A percentile compares a stretch with the other conserved stretches of the same genome.
Evolutionary conservation across 2,113 vertebrate species (phyloP).

Genomic region (Columba livia): DNA sequence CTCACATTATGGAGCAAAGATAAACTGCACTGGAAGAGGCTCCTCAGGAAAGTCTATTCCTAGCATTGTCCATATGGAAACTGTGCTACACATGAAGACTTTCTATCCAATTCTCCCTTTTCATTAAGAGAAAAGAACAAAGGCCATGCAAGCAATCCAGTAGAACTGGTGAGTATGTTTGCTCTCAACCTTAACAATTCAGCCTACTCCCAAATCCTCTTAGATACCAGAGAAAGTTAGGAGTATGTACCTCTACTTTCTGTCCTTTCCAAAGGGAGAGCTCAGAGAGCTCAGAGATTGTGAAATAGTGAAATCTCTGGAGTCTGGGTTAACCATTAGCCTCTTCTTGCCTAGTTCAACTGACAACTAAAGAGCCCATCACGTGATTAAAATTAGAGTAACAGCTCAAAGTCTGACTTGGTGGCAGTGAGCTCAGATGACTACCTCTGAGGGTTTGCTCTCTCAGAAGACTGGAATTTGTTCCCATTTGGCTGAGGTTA

Average conservation of each 20-base stretch:
- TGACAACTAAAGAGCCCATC: not conserved
- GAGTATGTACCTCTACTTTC: not conserved
- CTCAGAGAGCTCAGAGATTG: not conserved
- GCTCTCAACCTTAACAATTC: not conserved
- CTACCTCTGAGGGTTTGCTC: not conserved
- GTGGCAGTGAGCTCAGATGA: not conserved
- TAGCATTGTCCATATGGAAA: not conserved
- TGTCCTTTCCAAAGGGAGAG: not conserved
- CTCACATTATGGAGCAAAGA: not conserved
- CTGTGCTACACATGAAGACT: not conserved
- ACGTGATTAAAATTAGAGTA: not conserved
- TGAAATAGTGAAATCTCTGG: not conserved
- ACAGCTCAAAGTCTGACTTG: not conserved
- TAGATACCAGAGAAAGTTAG: not conserved
- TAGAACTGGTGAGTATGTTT: not conserved
- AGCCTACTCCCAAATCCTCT: not conserved
- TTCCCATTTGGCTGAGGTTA: not conserved
- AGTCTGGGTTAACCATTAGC: not conserved
- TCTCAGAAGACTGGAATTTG: not conserved
- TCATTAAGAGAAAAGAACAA: not conserved
- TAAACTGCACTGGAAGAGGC: not conserved
- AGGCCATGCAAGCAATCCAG: not conserved
- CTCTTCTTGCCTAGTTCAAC: not conserved
- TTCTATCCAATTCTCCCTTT: not conserved
- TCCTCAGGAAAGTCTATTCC: not conserved